Conservation (phyloP, 2,888 invertebrate genomes). For the Epinotia nisella region DNA sequence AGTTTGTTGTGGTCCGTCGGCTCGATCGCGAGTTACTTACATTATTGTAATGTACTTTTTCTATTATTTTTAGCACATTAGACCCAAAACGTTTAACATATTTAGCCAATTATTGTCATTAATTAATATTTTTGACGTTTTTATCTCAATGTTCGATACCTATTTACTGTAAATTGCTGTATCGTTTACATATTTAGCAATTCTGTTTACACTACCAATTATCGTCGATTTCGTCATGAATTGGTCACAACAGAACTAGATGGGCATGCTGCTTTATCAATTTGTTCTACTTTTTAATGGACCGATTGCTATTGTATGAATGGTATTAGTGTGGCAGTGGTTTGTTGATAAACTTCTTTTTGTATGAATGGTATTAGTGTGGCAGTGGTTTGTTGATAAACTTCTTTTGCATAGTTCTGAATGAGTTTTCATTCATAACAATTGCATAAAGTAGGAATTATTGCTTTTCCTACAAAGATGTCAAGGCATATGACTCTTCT, state of each 20-base stretch:
- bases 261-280: constrained; percentile 31
- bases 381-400: background rate
- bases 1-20: constrained; percentile 30
- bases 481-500: background rate
- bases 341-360: constrained; percentile 34
- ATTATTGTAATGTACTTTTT: background rate
- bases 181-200: background rate
- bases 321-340: constrained; percentile 4
- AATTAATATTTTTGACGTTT: background rate
- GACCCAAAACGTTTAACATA: background rate
- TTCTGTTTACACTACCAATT: background rate
- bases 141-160: background rate
- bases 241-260: constrained; percentile 27
- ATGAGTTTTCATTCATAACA: constrained; percentile 22
- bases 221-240: constrained; percentile 8
- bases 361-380: constrained; percentile 12
- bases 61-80: background rate
- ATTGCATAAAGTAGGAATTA: constrained; percentile 4
- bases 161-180: background rate
- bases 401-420: background rate
- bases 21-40: background rate
- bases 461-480: background rate
- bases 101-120: background rate
- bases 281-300: constrained; percentile 36
- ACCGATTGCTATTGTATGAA: constrained; percentile 1